Evolutionary conservation across 2,797 vertebrate genomes (phyloP), one percentile per base, ranked within the genome.

Genomic region (Chelon auratus): DNA sequence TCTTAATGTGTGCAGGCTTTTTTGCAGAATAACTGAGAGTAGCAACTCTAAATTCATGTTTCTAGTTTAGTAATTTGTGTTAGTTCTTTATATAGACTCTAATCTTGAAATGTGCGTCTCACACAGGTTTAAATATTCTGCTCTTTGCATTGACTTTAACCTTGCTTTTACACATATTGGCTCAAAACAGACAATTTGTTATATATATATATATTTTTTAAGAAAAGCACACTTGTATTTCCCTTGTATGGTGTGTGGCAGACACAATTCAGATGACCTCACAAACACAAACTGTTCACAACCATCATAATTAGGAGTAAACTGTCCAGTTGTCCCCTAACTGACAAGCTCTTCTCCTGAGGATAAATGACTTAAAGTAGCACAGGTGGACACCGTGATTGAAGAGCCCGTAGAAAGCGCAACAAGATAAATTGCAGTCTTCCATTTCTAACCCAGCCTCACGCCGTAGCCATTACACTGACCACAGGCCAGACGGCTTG

Each of bases 361-460:
- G 30, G 63, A 87, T 57, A 24, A 60, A 88, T 51, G 42, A 64
- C 39, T 60, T 39, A 56, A 75, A 52, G 55, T 40, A 63, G 51
- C 42, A 56, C 10, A 72, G 68, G 37, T 60, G 57, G 57, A 83
- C 62, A 17, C 30, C 37, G 47, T 81, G 81, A 81, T 85, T 83
- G 80, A 87, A 82, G 82, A 78, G 40, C 26, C 7, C 12, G 45
- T 55, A 60, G 68, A 47, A 78, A 48, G 56, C 24, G 62, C 61
- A 60, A 39, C 18, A 71, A 83, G 84, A 91, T 72, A 50, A 85
- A 90, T 88, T 54, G 75, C 70, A 57, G 9, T 72, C 45, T 70
- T 82, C 76, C 80, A 88, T 90, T 89, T 83, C 78, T 81, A 72
- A 79, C 51, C 18, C 45, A 7, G 50, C 18, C 39, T 76, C 51